These are phyloP conservation scores for Pseudomyrmex flavicornis DNA, from an alignment of 1,140 invertebrate species.

Conservation along the genomic window DNA sequence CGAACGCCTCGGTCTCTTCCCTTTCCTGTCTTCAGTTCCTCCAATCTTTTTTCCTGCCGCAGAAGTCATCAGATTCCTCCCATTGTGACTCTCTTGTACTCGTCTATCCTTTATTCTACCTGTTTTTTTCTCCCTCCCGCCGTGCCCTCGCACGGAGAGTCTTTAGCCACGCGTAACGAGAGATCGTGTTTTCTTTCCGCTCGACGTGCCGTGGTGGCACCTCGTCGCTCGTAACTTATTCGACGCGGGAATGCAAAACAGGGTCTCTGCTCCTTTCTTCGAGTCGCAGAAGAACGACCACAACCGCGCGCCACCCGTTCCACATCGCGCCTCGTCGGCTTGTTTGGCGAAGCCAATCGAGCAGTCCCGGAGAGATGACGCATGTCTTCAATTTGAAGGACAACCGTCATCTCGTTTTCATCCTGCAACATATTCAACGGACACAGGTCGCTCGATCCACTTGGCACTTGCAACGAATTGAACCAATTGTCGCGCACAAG, in stretches of 20 bases:
- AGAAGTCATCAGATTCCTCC: slow-evolving; percentile 43
- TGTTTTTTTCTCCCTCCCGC: background rate
- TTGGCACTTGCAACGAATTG: slow-evolving; percentile 63
- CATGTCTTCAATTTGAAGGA: slow-evolving; percentile 28
- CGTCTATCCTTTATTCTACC: slow-evolving; percentile 59
- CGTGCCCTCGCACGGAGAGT: background rate
- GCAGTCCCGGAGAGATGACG: background rate
- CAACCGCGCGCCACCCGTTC: background rate
- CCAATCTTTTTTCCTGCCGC: background rate
- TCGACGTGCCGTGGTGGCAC: slow-evolving; percentile 52
- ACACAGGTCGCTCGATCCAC: slow-evolving; percentile 26
- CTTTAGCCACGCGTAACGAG: slow-evolving; percentile 74
- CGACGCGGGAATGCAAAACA: slow-evolving; percentile 64
- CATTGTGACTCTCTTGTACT: slow-evolving; percentile 1
- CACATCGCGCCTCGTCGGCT: background rate
- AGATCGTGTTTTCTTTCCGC: slow-evolving; percentile 74
- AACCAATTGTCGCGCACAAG: slow-evolving; percentile 62
- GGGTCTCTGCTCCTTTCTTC: slow-evolving; percentile 29
- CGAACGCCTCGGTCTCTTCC: background rate
- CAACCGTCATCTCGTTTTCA: slow-evolving; percentile 37
- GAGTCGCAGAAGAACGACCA: slow-evolving; percentile 32
- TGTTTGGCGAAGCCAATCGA: slow-evolving; percentile 3
- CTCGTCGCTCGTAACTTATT: slow-evolving; percentile 65
- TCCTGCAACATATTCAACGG: slow-evolving; percentile 49
- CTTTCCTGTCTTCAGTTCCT: background rate